phyloP scores from a whole-genome alignment of 1,140 invertebrate species.

The Sarcophaga bullata region DNA sequence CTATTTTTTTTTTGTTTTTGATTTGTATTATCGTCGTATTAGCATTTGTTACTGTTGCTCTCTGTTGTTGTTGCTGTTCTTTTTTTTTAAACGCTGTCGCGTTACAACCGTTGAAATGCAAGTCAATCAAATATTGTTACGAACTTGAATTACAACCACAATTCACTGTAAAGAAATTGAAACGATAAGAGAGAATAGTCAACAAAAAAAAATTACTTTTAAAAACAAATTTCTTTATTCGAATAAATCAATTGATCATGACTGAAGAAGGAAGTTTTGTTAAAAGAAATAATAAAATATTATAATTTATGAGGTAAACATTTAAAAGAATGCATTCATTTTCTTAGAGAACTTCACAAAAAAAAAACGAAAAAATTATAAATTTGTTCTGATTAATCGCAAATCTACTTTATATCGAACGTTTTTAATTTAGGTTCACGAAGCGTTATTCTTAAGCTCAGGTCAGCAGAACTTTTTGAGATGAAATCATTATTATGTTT shows the following conservation, averaged over 20 bases:
- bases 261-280: not conserved
- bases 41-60: slow-evolving; percentile 40
- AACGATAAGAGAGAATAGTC: not conserved
- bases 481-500: no score
- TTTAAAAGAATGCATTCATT: not conserved
- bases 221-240: not conserved
- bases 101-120: not conserved
- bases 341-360: no score
- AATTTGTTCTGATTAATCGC: no score
- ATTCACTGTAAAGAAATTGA: not conserved
- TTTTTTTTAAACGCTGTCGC: not conserved
- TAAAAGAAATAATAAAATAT: not conserved
- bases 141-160: not conserved
- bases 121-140: not conserved
- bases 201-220: not conserved
- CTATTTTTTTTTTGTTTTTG: no score
- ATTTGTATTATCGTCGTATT: slow-evolving; percentile 47
- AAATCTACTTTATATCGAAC: no score
- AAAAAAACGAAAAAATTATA: no score
- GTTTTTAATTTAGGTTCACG: no score
- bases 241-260: slow-evolving; percentile 16
- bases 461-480: no score
- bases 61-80: not conserved
- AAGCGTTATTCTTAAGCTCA: no score
- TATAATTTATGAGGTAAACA: not conserved